phyloP scores from a whole-genome alignment of 2,797 vertebrate genomes.

The Malurus leucopterus region DNA sequence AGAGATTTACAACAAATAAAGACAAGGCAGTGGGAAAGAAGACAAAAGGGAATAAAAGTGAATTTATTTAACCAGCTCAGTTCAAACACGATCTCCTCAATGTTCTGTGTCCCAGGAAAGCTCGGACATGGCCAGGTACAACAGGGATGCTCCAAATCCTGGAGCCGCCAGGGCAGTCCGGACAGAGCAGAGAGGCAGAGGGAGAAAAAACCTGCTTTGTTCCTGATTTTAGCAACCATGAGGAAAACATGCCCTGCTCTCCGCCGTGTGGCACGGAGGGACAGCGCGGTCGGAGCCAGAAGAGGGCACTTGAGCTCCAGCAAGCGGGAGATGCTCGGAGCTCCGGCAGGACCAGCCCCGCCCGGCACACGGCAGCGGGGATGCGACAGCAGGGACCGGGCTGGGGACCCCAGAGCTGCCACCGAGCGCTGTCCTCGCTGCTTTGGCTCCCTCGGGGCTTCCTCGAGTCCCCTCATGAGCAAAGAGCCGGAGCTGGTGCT shows the following conservation, averaged over 20 bases:
- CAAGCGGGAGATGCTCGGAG: conserved; percentile 2
- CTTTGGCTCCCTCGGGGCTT: not conserved
- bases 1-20: not conserved
- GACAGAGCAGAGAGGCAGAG: not conserved
- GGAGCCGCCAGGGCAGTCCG: not conserved
- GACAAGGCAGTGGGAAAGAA: not conserved
- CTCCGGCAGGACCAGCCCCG: not conserved
- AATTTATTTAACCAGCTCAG: not conserved
- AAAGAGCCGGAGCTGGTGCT: not conserved
- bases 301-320: conserved; percentile 77
- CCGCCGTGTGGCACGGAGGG: not conserved
- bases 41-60: not conserved
- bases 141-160: not conserved
- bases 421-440: not conserved
- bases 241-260: not conserved
- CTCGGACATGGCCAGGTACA: not conserved
- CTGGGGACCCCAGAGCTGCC: not conserved
- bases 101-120: not conserved
- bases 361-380: not conserved
- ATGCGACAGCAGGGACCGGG: not conserved
- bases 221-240: not conserved
- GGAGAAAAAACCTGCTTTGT: not conserved
- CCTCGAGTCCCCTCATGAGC: not conserved
- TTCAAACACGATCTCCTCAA: not conserved
- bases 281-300: conserved; percentile 52